Evolutionary conservation across 2,797 vertebrate species (phyloP).

Genomic region (Toxotes lorentzi): DNA sequence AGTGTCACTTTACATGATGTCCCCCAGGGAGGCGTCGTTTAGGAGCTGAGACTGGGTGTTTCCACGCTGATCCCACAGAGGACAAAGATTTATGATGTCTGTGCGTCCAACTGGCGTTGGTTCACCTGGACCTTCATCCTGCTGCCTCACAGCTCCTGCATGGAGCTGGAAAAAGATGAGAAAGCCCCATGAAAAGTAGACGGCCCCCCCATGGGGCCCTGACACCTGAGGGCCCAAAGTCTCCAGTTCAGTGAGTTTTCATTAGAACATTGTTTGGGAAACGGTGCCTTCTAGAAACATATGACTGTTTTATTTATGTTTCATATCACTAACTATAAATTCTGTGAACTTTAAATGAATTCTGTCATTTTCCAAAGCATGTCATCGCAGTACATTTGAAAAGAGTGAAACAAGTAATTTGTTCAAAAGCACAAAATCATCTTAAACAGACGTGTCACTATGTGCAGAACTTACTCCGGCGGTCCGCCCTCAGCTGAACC

Average conservation of each 20-base stretch:
- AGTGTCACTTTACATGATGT: conserved; percentile 20
- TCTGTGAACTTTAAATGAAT: too few species aligned
- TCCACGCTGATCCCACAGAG: neutral
- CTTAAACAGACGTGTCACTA: too few species aligned
- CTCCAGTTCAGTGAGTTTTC: neutral
- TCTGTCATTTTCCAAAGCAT: too few species aligned
- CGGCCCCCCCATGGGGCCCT: neutral
- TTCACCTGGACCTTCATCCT: neutral
- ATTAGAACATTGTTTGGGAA: too few species aligned
- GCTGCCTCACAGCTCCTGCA: neutral
- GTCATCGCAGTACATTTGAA: too few species aligned
- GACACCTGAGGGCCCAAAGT: neutral
- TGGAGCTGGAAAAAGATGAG: neutral
- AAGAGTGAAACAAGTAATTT: neutral
- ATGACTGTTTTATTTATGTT: too few species aligned
- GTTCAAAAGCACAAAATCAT: neutral
- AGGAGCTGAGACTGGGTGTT: conserved; percentile 19
- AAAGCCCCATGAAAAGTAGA: neutral
- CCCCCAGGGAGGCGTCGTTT: neutral
- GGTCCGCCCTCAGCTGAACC: too few species aligned
- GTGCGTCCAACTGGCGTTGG: neutral
- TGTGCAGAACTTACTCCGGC: too few species aligned
- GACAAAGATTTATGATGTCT: neutral
- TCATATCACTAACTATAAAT: too few species aligned
- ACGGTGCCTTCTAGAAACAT: too few species aligned